Conservation (phyloP, 2,113 vertebrate species). For the Stigmatopora argus region DNA sequence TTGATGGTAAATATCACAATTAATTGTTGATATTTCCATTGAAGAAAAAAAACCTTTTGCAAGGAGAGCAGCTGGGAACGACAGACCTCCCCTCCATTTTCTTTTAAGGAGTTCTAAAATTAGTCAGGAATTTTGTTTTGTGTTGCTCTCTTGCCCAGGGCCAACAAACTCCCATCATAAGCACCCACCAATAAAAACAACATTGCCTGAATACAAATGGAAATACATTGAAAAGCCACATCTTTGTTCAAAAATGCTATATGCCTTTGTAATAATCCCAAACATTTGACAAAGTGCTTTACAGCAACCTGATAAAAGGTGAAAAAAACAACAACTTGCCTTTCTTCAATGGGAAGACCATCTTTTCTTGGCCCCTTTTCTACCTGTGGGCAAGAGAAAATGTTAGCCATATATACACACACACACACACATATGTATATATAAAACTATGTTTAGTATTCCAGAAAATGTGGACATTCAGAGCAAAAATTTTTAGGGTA, state of each 20-base stretch:
- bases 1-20: slow-evolving; percentile 8
- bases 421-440: too few relatives aligned
- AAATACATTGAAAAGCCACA: slow-evolving; percentile 12
- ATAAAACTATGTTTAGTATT: too few relatives aligned
- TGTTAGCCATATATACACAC: slow-evolving; percentile 6
- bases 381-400: slow-evolving; percentile 68
- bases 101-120: slow-evolving; percentile 71
- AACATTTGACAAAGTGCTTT: not conserved
- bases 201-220: slow-evolving; percentile 29
- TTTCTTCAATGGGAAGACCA: slow-evolving; percentile 79
- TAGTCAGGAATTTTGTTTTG: slow-evolving; percentile 68
- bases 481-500: too few relatives aligned
- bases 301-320: too few relatives aligned
- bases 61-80: slow-evolving; percentile 44
- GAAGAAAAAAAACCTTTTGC: slow-evolving; percentile 17
- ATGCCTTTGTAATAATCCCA: not conserved
- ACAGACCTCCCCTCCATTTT: slow-evolving; percentile 49
- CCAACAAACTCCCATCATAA: not conserved
- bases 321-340: slow-evolving; percentile 64
- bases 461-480: too few relatives aligned
- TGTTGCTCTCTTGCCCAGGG: slow-evolving; percentile 46
- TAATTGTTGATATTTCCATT: not conserved
- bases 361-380: slow-evolving; percentile 83
- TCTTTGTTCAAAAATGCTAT: not conserved
- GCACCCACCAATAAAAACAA: slow-evolving; percentile 58